Percentiles rank a stretch among this genome's conserved stretches.
Evolutionary conservation across 2,113 vertebrate species (phyloP).

Genomic region (Corythaeola cristata): DNA sequence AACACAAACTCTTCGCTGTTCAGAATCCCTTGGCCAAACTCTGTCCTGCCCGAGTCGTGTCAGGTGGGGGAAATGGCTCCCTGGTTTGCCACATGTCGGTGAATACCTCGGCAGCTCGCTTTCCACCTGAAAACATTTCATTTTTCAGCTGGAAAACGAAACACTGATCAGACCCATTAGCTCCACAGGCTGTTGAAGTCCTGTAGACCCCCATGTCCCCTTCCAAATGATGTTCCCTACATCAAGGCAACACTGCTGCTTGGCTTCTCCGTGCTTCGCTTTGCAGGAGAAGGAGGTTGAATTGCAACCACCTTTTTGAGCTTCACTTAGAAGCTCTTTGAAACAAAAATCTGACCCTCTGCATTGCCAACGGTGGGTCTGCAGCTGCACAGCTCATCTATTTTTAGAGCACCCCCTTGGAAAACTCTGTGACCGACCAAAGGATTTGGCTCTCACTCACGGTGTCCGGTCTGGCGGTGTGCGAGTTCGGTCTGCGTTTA

Average conservation of each 20-base stretch:
- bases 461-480: rapidly evolving
- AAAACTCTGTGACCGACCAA: rapidly evolving
- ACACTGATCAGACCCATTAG: not conserved
- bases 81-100: not conserved
- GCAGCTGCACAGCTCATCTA: not conserved
- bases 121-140: not conserved
- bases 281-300: not conserved
- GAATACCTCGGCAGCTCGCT: not conserved
- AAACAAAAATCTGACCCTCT: not conserved
- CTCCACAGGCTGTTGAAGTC: not conserved
- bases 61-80: not conserved
- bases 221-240: not conserved
- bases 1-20: not conserved
- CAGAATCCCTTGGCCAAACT: not conserved
- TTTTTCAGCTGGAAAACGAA: not conserved
- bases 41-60: not conserved
- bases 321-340: not conserved
- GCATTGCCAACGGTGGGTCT: not conserved
- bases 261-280: not conserved
- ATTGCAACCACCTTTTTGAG: not conserved
- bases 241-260: not conserved
- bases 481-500: not conserved
- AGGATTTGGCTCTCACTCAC: not conserved
- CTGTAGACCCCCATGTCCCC: rapidly evolving
- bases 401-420: not conserved